These are phyloP conservation scores for Psittacula derbiana DNA, from an alignment of 2,797 vertebrate genomes.

Conservation along the genomic window DNA sequence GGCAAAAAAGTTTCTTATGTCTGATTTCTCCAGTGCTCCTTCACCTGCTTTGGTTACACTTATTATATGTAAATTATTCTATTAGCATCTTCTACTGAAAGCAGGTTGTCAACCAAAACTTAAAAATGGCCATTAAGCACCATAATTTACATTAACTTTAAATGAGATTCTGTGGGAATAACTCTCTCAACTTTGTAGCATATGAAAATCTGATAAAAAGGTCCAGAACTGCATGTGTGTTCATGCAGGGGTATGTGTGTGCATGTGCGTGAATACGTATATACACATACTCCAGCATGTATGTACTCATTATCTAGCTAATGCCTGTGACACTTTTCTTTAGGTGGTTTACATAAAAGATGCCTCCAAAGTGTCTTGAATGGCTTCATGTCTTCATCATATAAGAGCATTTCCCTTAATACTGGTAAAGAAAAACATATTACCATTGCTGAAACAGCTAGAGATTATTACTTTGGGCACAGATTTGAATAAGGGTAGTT, in stretches of 20 bases:
- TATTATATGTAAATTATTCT: not conserved
- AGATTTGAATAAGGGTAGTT: not conserved
- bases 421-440: not conserved
- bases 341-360: not conserved
- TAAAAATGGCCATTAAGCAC: not conserved
- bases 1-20: not conserved
- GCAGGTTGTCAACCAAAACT: not conserved
- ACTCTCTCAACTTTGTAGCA: not conserved
- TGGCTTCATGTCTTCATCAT: not conserved
- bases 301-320: not conserved
- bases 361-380: not conserved
- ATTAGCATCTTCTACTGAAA: not conserved
- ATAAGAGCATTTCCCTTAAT: not conserved
- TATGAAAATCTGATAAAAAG: not conserved
- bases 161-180: not conserved
- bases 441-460: not conserved
- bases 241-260: not conserved
- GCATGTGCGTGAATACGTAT: fast-evolving
- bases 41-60: not conserved
- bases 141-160: not conserved
- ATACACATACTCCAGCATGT: not conserved
- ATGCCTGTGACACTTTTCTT: not conserved
- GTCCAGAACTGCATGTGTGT: not conserved
- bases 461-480: not conserved
- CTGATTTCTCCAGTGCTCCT: not conserved